A percentile compares a stretch with the other conserved stretches of the same genome.
These are phyloP conservation scores for Drosophila paulistorum DNA, from an alignment of 1,140 invertebrate species.

Conservation along the genomic window DNA sequence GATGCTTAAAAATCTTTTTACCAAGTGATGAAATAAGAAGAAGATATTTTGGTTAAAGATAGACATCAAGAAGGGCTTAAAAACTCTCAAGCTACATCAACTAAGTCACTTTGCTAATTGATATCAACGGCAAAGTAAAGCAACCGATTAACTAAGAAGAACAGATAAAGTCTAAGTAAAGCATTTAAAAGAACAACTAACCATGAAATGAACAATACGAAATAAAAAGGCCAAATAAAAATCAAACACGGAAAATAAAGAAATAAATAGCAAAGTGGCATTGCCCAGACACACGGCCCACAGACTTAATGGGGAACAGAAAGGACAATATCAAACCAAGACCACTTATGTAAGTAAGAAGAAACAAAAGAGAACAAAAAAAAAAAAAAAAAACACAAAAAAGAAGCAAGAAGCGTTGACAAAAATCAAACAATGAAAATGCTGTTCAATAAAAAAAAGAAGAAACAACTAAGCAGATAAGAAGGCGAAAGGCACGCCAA, in stretches of 20 bases:
- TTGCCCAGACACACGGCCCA: conserved; percentile 1
- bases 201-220: conserved; percentile 73
- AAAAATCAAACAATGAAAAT: conserved; percentile 76
- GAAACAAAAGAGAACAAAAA: conserved; percentile 1
- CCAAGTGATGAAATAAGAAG: no score
- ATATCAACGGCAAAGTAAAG: not conserved
- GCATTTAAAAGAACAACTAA: conserved; percentile 76
- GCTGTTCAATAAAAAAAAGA: conserved; percentile 69
- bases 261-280: conserved; percentile 54
- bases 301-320: not conserved
- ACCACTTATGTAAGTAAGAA: conserved; percentile 69
- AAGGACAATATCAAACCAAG: conserved; percentile 3
- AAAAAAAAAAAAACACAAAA: not conserved
- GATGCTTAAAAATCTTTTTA: no score
- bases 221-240: conserved; percentile 60
- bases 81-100: not conserved
- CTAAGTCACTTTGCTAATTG: conserved; percentile 2
- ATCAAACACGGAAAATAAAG: conserved; percentile 68
- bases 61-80: not conserved
- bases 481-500: conserved; percentile 21
- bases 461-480: conserved; percentile 28
- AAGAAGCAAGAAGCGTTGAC: conserved; percentile 59
- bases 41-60: no score
- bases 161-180: conserved; percentile 44
- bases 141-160: conserved; percentile 5